Evolutionary conservation across 2,797 vertebrate species (phyloP), one percentile per base, ranked within the genome.

Genomic region (Bufotes viridis): DNA sequence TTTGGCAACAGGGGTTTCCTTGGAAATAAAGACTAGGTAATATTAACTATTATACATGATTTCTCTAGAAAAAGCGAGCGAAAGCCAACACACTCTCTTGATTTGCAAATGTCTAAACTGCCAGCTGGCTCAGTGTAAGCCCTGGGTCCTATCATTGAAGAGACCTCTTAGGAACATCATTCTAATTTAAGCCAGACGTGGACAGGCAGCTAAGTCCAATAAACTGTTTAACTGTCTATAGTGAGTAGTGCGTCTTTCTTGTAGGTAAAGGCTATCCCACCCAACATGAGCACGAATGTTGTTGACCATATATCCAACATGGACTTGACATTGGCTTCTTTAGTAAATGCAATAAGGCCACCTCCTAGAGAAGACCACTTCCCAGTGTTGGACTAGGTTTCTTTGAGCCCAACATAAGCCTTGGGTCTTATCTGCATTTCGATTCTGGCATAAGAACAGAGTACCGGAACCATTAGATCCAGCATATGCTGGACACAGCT

Each of bases 31-130:
- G 65, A 89, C 88, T 72, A 84, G 88, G 88, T 89, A 86, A 89
- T 89, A 89, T 89, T 89, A 86, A 89, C 84, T 89, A 83, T 89
- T 87, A 87, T 87, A 72, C 84, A 89, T 87, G 85, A 89, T 89
- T 89, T 89, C 80, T 85, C 80, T 87, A 83, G 74, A 87, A 78
- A 82, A 79, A 86, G 60, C 29, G 70, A 67, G 81, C 85, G 72
- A 86, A 72, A 82, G 88, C 84, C 88, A 89, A 87, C 88, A 87
- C 88, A 87, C 80, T 79, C 84, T 87, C 80, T 80, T 89, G 88
- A 89, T 89, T 89, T 87, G 88, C 51, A 83, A 83, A 76, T 72
- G 65, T 89, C 53, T 61, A 61, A 58, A 65, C 42, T 87, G 88
- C 88, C 88, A 89, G 88, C 88, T 89, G 88, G 88, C 88, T 87